Conservation (phyloP, 1,140 invertebrate species). For the Lepidostoma basale region DNA sequence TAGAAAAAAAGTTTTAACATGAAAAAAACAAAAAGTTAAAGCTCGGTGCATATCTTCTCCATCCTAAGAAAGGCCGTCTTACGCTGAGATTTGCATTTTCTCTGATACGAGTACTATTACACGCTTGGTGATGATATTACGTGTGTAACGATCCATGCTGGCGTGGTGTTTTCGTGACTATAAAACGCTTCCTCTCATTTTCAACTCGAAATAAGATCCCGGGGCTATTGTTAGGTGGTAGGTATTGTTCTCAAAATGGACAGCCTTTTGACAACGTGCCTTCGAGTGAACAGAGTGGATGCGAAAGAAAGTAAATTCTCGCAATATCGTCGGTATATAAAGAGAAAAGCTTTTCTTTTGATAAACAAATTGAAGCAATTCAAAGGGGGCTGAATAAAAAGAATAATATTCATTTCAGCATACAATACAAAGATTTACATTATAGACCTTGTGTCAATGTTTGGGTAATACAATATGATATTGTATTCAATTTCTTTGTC, state of each 20-base stretch:
- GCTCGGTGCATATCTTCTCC: too few species aligned
- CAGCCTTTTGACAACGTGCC: slow-evolving; percentile 19
- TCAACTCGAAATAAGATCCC: slow-evolving; percentile 1
- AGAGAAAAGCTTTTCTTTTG: neutral
- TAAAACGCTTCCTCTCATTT: slow-evolving; percentile 27
- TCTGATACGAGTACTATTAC: slow-evolving; percentile 40
- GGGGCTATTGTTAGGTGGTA: slow-evolving; percentile 16
- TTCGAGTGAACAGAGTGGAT: neutral
- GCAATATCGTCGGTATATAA: slow-evolving; percentile 1
- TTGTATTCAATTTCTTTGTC: too few species aligned
- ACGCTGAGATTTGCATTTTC: slow-evolving; percentile 36
- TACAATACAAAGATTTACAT: too few species aligned
- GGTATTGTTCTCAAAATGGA: slow-evolving; percentile 22
- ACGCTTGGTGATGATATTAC: slow-evolving; percentile 33
- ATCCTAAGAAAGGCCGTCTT: too few species aligned
- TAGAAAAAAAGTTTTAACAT: too few species aligned
- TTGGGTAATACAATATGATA: too few species aligned
- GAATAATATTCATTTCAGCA: neutral
- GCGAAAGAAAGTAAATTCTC: too few species aligned
- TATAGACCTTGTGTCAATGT: too few species aligned
- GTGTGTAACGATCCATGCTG: slow-evolving; percentile 37
- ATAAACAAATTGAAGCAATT: neutral
- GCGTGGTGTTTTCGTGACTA: slow-evolving; percentile 31
- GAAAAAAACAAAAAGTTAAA: too few species aligned
- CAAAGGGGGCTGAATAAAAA: neutral